Percentiles rank a stretch among this genome's conserved stretches.
Evolutionary conservation across 2,888 invertebrate genomes (phyloP).

Genomic region (Macrophya alboannulata): DNA sequence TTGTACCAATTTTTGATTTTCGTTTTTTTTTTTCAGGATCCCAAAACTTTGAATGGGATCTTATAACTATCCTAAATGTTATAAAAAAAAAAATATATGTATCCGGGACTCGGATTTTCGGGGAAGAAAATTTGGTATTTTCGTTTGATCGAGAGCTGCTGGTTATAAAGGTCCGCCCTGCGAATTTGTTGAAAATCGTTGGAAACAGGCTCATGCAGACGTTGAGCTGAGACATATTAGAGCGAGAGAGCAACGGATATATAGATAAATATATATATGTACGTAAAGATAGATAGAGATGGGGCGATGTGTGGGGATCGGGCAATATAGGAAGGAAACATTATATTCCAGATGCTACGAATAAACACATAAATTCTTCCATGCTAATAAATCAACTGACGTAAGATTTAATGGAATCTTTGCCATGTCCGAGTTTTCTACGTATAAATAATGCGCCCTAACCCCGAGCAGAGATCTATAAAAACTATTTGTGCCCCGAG

Average conservation of each 20-base stretch:
- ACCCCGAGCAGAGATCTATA: background rate
- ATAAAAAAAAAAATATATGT: too few species aligned
- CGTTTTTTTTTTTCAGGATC: too few species aligned
- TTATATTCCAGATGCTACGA: conserved; percentile 59
- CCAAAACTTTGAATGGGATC: too few species aligned
- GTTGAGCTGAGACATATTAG: background rate
- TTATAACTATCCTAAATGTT: too few species aligned
- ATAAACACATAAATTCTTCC: conserved; percentile 59
- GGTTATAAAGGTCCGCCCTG: background rate
- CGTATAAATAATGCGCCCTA: conserved; percentile 53
- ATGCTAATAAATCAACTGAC: conserved; percentile 59
- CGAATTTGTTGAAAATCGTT: conserved; percentile 42
- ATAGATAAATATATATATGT: background rate
- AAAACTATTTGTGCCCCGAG: conserved; percentile 55
- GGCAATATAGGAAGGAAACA: conserved; percentile 54
- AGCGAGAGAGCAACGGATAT: background rate
- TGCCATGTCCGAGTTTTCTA: conserved; percentile 41
- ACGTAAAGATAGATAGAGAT: background rate
- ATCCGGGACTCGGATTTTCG: too few species aligned
- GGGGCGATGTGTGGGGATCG: background rate
- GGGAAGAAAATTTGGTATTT: background rate
- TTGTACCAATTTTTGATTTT: too few species aligned
- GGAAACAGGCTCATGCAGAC: background rate
- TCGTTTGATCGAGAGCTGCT: background rate
- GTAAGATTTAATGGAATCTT: conserved; percentile 59